phyloP scores from a whole-genome alignment of 2,888 invertebrate genomes.

The Erebia palarica region DNA sequence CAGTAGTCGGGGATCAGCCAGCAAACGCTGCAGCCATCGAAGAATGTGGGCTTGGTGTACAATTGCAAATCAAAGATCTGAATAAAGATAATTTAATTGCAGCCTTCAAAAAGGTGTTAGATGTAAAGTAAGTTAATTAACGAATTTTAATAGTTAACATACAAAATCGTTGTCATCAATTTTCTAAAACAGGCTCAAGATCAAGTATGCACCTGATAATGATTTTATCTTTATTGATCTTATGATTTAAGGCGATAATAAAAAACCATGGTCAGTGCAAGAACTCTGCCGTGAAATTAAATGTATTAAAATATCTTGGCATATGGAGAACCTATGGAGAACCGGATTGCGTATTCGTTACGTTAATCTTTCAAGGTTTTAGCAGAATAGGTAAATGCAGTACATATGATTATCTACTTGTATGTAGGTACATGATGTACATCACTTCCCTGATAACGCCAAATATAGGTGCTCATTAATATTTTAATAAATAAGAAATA shows the following conservation, averaged over 20 bases:
- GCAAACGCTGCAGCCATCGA: slow-evolving; percentile 81
- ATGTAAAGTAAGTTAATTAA: slow-evolving; percentile 71
- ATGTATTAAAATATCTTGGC: no score
- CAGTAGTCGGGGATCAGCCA: slow-evolving; percentile 83
- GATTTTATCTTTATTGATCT: background rate
- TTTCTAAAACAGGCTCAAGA: background rate
- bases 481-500: no score
- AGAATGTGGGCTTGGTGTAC: slow-evolving; percentile 79
- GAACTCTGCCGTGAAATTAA: no score
- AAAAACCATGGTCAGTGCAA: background rate
- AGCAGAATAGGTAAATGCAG: no score
- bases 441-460: no score
- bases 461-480: no score
- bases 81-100: slow-evolving; percentile 74
- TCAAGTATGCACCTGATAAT: no score
- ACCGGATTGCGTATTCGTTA: no score
- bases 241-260: background rate
- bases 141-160: no score
- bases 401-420: no score
- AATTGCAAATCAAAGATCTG: slow-evolving; percentile 70
- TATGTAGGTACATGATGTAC: no score
- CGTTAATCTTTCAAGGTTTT: no score
- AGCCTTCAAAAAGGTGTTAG: slow-evolving; percentile 78
- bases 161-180: background rate
- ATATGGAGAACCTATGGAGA: background rate